Conservation (phyloP, 2,113 vertebrate genomes). For the Stegostoma tigrinum region DNA sequence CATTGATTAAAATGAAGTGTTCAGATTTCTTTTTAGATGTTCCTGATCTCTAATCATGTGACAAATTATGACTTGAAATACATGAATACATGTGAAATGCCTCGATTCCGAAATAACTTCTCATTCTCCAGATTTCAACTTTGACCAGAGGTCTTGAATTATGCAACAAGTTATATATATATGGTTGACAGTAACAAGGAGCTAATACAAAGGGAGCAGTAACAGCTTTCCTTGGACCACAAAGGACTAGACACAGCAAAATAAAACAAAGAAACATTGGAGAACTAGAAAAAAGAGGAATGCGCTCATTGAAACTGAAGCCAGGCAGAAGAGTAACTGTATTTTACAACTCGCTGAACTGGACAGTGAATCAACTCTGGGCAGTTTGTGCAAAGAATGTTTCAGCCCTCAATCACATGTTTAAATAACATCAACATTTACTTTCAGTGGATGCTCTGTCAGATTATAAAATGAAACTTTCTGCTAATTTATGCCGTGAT, state of each 20-base stretch:
- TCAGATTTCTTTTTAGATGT: no score
- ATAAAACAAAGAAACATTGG: neutral
- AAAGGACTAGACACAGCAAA: neutral
- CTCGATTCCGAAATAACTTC: neutral
- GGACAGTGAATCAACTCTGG: neutral
- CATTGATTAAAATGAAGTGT: no score
- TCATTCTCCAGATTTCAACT: neutral
- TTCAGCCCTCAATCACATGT: neutral
- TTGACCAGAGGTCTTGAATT: neutral
- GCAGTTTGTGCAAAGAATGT: neutral
- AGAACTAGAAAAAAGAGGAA: neutral
- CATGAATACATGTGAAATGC: neutral
- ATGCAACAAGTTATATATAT: neutral
- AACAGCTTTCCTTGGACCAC: neutral
- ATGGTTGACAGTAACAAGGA: neutral
- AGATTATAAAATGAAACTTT: slow-evolving; percentile 12
- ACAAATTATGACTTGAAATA: neutral
- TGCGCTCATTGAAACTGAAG: neutral
- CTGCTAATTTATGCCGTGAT: neutral
- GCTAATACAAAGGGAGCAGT: neutral
- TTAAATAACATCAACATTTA: neutral
- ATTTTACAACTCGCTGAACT: neutral
- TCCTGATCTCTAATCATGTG: neutral
- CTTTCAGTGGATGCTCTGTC: neutral
- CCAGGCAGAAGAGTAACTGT: neutral